Percentiles rank a stretch among this genome's conserved stretches.
Conservation (phyloP, 2,888 invertebrate genomes). For the Calameuta pallipes region DNA sequence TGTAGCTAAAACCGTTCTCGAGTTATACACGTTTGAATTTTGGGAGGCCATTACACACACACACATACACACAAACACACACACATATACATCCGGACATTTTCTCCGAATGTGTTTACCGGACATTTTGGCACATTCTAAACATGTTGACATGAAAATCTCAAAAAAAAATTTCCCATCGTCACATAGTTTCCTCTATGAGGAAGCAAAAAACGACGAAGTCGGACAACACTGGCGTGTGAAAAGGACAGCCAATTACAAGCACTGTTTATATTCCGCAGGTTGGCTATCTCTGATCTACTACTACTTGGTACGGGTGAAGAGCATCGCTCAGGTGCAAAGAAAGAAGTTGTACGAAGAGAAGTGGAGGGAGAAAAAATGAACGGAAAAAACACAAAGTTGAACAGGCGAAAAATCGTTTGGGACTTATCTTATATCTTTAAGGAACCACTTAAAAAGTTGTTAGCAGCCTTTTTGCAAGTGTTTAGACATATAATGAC, state of each 20-base stretch:
- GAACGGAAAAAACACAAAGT: neutral
- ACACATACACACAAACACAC: too few relatives aligned
- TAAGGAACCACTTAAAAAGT: neutral
- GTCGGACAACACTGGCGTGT: constrained; percentile 20
- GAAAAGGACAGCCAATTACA: constrained; percentile 19
- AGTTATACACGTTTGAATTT: too few relatives aligned
- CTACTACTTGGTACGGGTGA: neutral
- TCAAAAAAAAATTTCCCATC: too few relatives aligned
- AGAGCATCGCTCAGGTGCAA: neutral
- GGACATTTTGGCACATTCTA: too few relatives aligned
- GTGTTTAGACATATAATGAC: neutral
- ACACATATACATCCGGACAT: too few relatives aligned
- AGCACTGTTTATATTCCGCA: constrained; percentile 18
- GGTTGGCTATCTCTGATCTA: neutral
- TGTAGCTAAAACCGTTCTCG: too few relatives aligned
- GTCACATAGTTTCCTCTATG: too few relatives aligned
- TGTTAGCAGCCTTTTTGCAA: neutral
- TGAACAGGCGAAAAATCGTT: neutral
- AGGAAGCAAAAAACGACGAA: constrained; percentile 21
- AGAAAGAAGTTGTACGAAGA: neutral
- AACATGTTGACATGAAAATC: too few relatives aligned
- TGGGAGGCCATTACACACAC: too few relatives aligned
- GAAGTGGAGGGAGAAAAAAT: neutral
- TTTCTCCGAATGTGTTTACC: too few relatives aligned
- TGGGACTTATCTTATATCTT: neutral